A percentile compares a stretch with the other conserved stretches of the same genome.
phyloP scores from a whole-genome alignment of 2,113 vertebrate genomes.

The Ia io region DNA sequence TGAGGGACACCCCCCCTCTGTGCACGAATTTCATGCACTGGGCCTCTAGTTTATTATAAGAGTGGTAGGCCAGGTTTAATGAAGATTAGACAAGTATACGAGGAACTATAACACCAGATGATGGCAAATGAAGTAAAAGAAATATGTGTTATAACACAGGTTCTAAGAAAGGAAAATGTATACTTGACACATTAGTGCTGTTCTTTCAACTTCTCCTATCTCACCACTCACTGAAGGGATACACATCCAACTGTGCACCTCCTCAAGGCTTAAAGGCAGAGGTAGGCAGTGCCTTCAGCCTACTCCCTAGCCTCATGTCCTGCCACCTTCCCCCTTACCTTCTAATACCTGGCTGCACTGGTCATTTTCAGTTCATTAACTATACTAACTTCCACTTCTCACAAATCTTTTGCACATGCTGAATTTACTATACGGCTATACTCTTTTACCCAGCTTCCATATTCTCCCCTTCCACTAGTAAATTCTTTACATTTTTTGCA shows the following conservation, averaged over 20 bases:
- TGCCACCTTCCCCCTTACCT: background rate
- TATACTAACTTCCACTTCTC: background rate
- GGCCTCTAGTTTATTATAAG: background rate
- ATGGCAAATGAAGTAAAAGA: conserved; percentile 15
- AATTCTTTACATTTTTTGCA: background rate
- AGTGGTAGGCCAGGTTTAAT: conserved; percentile 15
- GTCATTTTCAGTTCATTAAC: background rate
- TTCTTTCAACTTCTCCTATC: background rate
- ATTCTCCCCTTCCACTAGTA: background rate
- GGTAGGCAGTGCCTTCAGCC: background rate
- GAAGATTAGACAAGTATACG: background rate
- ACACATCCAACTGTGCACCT: background rate
- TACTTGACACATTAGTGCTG: background rate
- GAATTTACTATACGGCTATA: background rate
- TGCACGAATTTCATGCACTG: too few relatives aligned
- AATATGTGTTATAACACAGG: background rate
- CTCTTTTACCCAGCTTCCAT: background rate
- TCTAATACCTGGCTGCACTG: background rate
- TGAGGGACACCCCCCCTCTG: too few relatives aligned
- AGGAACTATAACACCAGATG: background rate
- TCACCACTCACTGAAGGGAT: background rate
- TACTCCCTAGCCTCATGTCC: background rate
- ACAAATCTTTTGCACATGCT: background rate
- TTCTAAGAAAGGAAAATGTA: background rate
- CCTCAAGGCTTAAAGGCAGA: background rate